Base-by-base conservation (phyloP, 1,140 invertebrate species). In the Zeugodacus cucurbitae region DNA sequence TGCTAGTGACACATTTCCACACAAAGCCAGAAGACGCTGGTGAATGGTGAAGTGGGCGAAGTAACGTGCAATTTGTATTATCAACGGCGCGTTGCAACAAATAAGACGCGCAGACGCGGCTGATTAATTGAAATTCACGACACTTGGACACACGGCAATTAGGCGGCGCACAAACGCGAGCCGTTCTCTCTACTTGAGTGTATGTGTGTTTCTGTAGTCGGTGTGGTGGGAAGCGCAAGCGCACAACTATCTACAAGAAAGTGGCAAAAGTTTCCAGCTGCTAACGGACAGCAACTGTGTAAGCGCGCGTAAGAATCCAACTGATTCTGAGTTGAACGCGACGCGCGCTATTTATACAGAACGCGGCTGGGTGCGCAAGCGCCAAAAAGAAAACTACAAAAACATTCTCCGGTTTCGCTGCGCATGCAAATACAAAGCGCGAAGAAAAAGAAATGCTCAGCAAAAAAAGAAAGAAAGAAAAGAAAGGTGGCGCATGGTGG, bases 321-420 rank as follows among this genome's bases (percentile, higher is more conserved):
- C 91, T 92, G 91, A 90, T 91, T 89, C 32, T 89, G 87, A 87
- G 88, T 64, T 67, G 87, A 87, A 57, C 89, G 89, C 89, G 90
- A 89, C 91, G 90, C 82, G 90, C 87, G 67, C 90, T 92, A 91
- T 92, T 91, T 92, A 92, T 92, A 89, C 86, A 92, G 67, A 88
- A 89, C 59, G 88, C 67, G 86, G 54, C 78, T 89, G 88, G 62
- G 64, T 87, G 86, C 48, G 64, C 67, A 48, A 86, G 44, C 34
- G 20, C 59, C 10, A 87, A 37, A 48, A 88, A 78, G 87, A 89
- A 86, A 74, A 88, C 87, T 87, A 14, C 48, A 87, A 87, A 88
- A 89, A 88, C n/a, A 89, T 59, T 86, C 22, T 70, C 85, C 54
- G n/a, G 87, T 88, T 58, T 86, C 89, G 88, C 87, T 88, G 89